These are phyloP conservation scores for Meloidogyne hapla DNA, from an alignment of 1,140 invertebrate genomes.

Conservation along the genomic window DNA sequence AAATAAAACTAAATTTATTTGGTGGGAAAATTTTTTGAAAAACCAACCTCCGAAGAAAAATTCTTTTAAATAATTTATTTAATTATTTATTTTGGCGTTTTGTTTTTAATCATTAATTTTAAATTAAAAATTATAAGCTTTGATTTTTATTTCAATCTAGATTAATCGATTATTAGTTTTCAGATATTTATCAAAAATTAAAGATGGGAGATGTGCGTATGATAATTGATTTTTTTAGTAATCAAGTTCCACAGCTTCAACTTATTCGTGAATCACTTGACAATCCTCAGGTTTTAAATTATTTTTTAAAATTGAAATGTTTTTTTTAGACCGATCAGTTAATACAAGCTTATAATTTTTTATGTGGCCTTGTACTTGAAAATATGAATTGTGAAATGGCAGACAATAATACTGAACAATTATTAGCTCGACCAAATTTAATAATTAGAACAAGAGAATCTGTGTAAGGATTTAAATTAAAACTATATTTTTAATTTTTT, in stretches of 20 bases:
- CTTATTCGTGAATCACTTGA: slow-evolving; percentile 20
- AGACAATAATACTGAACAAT: slow-evolving; percentile 12
- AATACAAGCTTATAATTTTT: slow-evolving; percentile 26
- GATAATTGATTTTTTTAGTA: slow-evolving; percentile 30
- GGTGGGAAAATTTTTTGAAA: too few species aligned
- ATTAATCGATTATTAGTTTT: too few species aligned
- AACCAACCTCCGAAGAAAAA: too few species aligned
- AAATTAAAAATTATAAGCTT: too few species aligned
- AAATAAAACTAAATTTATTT: too few species aligned
- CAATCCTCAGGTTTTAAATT: slow-evolving; percentile 15
- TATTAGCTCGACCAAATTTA: slow-evolving; percentile 20
- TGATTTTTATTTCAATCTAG: too few species aligned
- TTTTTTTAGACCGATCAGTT: slow-evolving; percentile 30
- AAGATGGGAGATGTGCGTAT: slow-evolving; percentile 1
- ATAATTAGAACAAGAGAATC: slow-evolving; percentile 21
- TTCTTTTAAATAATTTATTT: too few species aligned
- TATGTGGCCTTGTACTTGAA: slow-evolving; percentile 32
- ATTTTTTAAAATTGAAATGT: too few species aligned
- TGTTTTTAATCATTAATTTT: too few species aligned
- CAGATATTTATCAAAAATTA: neutral
- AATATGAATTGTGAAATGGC: neutral
- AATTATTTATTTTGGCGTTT: too few species aligned
- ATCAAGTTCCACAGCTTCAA: slow-evolving; percentile 22
- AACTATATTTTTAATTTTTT: neutral
- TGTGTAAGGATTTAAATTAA: slow-evolving; percentile 14